Conservation (phyloP, 2,113 vertebrate genomes). For the Sterna hirundo region DNA sequence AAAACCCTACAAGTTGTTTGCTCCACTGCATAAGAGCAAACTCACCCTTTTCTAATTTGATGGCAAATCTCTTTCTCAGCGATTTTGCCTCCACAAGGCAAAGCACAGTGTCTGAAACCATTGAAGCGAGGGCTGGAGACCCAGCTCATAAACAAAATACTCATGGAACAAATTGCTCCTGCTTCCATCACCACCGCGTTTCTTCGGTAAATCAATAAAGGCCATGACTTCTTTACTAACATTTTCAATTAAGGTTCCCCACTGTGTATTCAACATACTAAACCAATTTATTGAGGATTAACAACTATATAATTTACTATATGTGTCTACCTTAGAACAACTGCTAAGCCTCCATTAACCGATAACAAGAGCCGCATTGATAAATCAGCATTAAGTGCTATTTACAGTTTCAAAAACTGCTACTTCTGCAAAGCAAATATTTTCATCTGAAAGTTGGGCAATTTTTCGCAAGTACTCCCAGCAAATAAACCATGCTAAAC, state of each 20-base stretch:
- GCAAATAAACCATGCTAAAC: background rate
- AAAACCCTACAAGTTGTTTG: background rate
- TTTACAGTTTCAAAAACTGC: background rate
- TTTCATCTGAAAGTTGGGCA: conserved; percentile 13
- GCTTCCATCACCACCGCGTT: background rate
- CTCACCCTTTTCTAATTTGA: background rate
- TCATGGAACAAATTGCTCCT: background rate
- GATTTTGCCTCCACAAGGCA: background rate
- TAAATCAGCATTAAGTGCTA: background rate
- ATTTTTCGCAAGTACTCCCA: background rate
- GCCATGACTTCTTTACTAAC: conserved; percentile 30
- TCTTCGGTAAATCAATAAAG: conserved; percentile 34
- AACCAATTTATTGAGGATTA: conserved; percentile 38
- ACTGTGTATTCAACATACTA: conserved; percentile 40
- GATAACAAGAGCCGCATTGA: background rate
- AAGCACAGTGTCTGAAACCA: background rate
- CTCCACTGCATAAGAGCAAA: background rate
- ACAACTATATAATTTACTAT: conserved; percentile 7
- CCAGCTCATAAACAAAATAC: background rate
- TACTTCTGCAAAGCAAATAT: conserved; percentile 10
- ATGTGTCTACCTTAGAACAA: background rate
- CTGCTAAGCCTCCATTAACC: background rate
- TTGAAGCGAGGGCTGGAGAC: background rate
- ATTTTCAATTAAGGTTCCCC: conserved; percentile 48
- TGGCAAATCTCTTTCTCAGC: background rate